A percentile compares a stretch with the other conserved stretches of the same genome.
These are phyloP conservation scores for Pteria penguin DNA, from an alignment of 2,888 invertebrate species.

Conservation along the genomic window DNA sequence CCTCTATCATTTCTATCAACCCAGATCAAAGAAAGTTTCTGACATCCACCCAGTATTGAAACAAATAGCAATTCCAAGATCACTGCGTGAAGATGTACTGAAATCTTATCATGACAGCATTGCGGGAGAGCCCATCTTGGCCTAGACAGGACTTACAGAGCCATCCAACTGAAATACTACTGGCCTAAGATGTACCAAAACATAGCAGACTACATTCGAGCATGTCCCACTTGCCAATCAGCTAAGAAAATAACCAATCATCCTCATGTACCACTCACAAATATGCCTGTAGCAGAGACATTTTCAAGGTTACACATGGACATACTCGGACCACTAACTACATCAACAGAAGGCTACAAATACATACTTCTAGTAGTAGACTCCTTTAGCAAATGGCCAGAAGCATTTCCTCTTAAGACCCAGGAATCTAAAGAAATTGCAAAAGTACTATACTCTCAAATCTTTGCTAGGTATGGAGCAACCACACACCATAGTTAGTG, in stretches of 20 bases:
- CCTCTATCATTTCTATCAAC: neutral
- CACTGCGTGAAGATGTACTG: conserved; percentile 2
- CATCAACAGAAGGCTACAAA: conserved; percentile 84
- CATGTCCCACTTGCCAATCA: conserved; percentile 30
- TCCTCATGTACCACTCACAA: conserved; percentile 20
- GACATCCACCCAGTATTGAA: neutral
- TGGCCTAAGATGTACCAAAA: conserved; percentile 32
- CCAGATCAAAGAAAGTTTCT: neutral
- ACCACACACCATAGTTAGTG: conserved; percentile 38
- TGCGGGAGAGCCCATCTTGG: neutral
- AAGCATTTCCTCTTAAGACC: conserved; percentile 45
- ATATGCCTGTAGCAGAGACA: conserved; percentile 25
- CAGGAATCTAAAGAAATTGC: conserved; percentile 44
- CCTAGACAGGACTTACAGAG: conserved; percentile 8
- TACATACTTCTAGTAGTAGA: conserved; percentile 53
- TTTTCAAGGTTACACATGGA: conserved; percentile 38
- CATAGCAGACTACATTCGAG: conserved; percentile 16
- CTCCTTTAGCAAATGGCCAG: conserved; percentile 40
- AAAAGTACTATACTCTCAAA: conserved; percentile 38
- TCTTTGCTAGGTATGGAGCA: conserved; percentile 48
- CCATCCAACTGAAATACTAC: conserved; percentile 22
- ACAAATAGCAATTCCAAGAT: neutral
- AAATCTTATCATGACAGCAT: conserved; percentile 9
- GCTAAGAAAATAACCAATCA: too few species aligned
- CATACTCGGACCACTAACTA: conserved; percentile 41